Evolutionary conservation across 2,888 invertebrate species (phyloP).

Genomic region (Nomada lathburiana): DNA sequence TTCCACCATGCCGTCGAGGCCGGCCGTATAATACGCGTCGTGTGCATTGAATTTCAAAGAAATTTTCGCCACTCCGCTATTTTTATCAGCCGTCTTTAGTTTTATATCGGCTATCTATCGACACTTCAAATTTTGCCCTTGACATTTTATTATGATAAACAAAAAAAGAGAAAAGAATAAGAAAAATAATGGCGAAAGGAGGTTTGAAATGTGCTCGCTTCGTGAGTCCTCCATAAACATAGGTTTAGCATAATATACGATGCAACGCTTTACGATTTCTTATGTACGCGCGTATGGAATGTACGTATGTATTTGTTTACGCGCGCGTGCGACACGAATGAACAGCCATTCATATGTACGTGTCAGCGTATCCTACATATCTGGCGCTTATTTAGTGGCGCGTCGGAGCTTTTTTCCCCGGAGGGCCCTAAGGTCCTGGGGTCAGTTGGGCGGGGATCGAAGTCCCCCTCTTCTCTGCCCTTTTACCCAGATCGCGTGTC

Average conservation of each 20-base stretch:
- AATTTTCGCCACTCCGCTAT: not conserved
- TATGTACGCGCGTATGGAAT: slow-evolving; percentile 22
- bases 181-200: slow-evolving; percentile 28
- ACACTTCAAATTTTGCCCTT: slow-evolving; percentile 21
- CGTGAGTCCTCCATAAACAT: slow-evolving; percentile 48
- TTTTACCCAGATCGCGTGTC: slow-evolving; percentile 59
- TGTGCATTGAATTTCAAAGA: slow-evolving; percentile 19
- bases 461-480: slow-evolving; percentile 57
- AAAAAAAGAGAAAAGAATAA: slow-evolving; percentile 23
- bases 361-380: slow-evolving; percentile 11
- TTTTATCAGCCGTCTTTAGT: slow-evolving; percentile 34
- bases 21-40: slow-evolving; percentile 11
- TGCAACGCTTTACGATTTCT: slow-evolving; percentile 58
- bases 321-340: not conserved
- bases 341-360: slow-evolving; percentile 12
- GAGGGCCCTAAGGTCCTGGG: slow-evolving; percentile 66
- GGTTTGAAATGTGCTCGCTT: slow-evolving; percentile 32
- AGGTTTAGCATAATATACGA: slow-evolving; percentile 59
- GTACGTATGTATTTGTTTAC: slow-evolving; percentile 21
- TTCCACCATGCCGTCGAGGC: slow-evolving; percentile 27
- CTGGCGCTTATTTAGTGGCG: slow-evolving; percentile 74
- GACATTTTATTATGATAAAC: slow-evolving; percentile 36
- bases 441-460: slow-evolving; percentile 74
- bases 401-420: slow-evolving; percentile 74
- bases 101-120: slow-evolving; percentile 40